A percentile compares a stretch with the other conserved stretches of the same genome.
These are phyloP conservation scores for Dynastes hyllus DNA, from an alignment of 2,888 invertebrate genomes.

Conservation along the genomic window DNA sequence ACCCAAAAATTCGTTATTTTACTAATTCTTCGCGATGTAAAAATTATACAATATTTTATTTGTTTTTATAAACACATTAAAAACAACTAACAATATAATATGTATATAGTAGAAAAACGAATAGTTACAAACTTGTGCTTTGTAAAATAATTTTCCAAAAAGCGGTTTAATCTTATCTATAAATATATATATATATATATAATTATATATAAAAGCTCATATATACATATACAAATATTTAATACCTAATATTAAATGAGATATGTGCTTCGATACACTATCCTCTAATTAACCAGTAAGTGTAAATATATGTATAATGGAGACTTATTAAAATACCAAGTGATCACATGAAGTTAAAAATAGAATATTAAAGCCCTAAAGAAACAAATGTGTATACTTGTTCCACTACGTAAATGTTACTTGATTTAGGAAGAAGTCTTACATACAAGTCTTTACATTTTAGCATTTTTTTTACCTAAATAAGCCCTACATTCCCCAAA, in stretches of 20 bases:
- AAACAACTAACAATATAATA: conserved; percentile 20
- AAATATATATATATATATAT: conserved; percentile 17
- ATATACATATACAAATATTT: conserved; percentile 36
- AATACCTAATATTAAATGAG: conserved; percentile 32
- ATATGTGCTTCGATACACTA: conserved; percentile 36
- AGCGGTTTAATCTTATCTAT: conserved; percentile 18
- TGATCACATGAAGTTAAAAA: conserved; percentile 43
- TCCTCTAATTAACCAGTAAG: conserved; percentile 20
- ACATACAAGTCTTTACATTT: neutral
- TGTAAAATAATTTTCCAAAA: conserved; percentile 35
- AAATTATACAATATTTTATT: conserved; percentile 20
- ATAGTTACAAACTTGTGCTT: conserved; percentile 28
- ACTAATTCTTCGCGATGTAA: conserved; percentile 16
- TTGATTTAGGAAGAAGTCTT: neutral
- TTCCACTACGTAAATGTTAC: conserved; percentile 29
- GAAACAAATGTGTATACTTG: conserved; percentile 15
- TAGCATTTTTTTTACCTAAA: neutral
- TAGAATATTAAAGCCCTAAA: conserved; percentile 41
- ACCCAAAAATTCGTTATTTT: no score
- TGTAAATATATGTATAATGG: conserved; percentile 38
- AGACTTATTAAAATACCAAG: conserved; percentile 41
- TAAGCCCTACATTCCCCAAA: conserved; percentile 2
- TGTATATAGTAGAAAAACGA: conserved; percentile 23
- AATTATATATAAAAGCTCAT: conserved; percentile 39
- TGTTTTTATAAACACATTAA: conserved; percentile 17